Evolutionary conservation across 2,888 invertebrate species (phyloP), one percentile per base, ranked within the genome.

Genomic region (Ectemnius continuus): DNA sequence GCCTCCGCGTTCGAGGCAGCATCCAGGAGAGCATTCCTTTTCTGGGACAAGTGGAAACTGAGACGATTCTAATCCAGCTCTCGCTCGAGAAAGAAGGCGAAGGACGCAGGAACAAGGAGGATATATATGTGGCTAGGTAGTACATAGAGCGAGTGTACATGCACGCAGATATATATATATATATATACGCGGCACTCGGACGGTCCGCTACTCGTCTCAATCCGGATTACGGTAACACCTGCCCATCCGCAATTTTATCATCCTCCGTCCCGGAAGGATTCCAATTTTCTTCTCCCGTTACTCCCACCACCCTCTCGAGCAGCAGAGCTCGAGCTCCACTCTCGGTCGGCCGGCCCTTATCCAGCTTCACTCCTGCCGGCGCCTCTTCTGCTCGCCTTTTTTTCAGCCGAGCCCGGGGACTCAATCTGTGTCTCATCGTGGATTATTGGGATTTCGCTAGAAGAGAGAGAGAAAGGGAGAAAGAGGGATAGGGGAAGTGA

Each of bases 401-500:
- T 46, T 74, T 75, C 73, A 79, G 71, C 75, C 69, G 46, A 73
- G 78, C 67, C 73, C 71, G 70, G 78, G 81, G 87, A 89, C 89
- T 89, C 89, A 89, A 90, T 90, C 89, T 88, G 87, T 89, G 88
- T 89, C 89, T 89, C 89, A 90, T 86, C 88, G 87, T 82, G 88
- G 90, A 90, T 90, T 90, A 90, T 88, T 87, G 87, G 88, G 90
- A 88, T 89, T 88, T 88, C 84, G 84, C 84, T 75, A 77, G 81
- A 66, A 68, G 72, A 52, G 76, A 66, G 76, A 70, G 70, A 70
- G 59, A 68, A 65, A 65, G 72, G 68, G 75, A 69, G 62, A 61
- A 52, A 36, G 56, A 47, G 57, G 57, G 20, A 2, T 63, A 18
- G 48, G 18, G 16, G n/a, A n/a, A 11, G 67, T 57, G 58, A 67